These are phyloP conservation scores for Liparis tanakae DNA, from an alignment of 2,797 vertebrate species.

Conservation along the genomic window DNA sequence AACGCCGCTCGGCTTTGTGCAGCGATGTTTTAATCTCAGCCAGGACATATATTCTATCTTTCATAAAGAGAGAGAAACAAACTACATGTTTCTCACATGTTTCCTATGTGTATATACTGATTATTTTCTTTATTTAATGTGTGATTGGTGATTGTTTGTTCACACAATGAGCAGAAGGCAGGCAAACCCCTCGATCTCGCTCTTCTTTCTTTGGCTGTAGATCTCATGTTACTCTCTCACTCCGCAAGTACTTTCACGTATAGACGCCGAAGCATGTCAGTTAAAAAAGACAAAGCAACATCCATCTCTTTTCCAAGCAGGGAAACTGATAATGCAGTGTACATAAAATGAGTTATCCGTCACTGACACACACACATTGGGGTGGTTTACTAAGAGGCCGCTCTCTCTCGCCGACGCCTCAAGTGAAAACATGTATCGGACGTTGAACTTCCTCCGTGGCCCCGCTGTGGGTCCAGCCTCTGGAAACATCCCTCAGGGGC, in stretches of 20 bases:
- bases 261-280: constrained; percentile 27
- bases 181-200: constrained; percentile 1
- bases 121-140: constrained; percentile 17
- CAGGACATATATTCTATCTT: neutral
- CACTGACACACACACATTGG: constrained; percentile 8
- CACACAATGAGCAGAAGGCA: neutral
- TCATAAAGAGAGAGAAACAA: neutral
- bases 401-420: neutral
- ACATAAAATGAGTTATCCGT: constrained; percentile 18
- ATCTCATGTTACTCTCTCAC: constrained; percentile 5
- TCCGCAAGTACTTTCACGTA: constrained; percentile 20
- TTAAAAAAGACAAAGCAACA: constrained; percentile 7
- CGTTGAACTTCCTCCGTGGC: neutral
- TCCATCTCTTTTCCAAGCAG: constrained; percentile 22
- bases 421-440: neutral
- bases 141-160: constrained; percentile 1
- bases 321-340: constrained; percentile 27
- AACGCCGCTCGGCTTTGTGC: constrained; percentile 10
- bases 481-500: constrained; percentile 24
- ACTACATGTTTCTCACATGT: neutral
- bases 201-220: constrained; percentile 8
- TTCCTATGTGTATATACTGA: constrained; percentile 25
- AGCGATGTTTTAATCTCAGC: constrained; percentile 3
- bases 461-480: constrained; percentile 7
- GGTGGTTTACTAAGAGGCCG: neutral